Evolutionary conservation across 2,888 invertebrate species (phyloP).

Genomic region (Chaitophorus viminalis): DNA sequence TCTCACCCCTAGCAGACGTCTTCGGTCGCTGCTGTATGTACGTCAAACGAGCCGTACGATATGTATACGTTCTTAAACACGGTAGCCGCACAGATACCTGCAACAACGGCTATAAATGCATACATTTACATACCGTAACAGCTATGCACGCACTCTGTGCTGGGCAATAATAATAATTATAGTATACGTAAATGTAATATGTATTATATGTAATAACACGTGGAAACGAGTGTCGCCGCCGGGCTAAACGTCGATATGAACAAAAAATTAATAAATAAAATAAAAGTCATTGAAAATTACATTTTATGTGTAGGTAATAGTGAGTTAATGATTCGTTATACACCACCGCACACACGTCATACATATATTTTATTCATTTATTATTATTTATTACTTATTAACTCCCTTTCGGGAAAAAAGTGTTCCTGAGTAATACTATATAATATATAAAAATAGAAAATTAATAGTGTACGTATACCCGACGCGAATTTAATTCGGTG

Average conservation of each 20-base stretch:
- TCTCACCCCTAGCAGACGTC: neutral
- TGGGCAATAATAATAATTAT: slow-evolving; percentile 7
- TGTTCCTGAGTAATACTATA: no score
- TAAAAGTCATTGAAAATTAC: slow-evolving; percentile 4
- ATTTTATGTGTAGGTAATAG: no score
- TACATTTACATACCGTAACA: neutral
- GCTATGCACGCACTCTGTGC: neutral
- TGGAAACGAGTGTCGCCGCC: slow-evolving; percentile 45
- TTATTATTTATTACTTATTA: no score
- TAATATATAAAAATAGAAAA: no score
- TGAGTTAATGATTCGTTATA: no score
- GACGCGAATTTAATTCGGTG: no score
- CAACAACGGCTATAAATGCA: neutral
- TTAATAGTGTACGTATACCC: no score
- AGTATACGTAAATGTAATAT: neutral
- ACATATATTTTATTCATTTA: no score
- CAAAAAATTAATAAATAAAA: neutral
- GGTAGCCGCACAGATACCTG: neutral
- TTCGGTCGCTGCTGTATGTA: no score
- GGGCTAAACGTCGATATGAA: slow-evolving; percentile 9
- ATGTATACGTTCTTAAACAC: neutral
- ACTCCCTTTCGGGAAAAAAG: no score
- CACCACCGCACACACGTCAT: no score
- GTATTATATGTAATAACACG: neutral
- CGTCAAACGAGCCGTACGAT: neutral